These are phyloP conservation scores for Pseudorasbora parva DNA, from an alignment of 2,113 vertebrate species.

Conservation along the genomic window DNA sequence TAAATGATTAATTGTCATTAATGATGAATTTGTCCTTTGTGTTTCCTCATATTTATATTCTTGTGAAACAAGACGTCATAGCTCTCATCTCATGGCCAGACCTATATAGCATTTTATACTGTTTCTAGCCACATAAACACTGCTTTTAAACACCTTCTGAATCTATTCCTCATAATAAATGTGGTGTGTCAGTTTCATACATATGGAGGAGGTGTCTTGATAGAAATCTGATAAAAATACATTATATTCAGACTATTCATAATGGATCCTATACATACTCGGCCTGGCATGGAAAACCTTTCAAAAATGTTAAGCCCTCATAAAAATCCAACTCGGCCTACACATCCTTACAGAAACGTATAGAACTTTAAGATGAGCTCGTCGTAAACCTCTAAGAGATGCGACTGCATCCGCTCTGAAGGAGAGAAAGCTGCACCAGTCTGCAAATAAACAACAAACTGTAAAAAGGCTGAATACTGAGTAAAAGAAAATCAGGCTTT, in stretches of 20 bases:
- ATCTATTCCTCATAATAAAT: slow-evolving; percentile 1
- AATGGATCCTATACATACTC: background rate
- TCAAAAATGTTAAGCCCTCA: background rate
- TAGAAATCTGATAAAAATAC: background rate
- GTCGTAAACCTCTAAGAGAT: slow-evolving; percentile 26
- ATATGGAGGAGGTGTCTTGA: background rate
- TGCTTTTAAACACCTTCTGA: background rate
- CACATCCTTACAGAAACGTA: background rate
- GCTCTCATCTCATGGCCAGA: no score
- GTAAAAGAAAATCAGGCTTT: slow-evolving; percentile 84
- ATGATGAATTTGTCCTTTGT: no score
- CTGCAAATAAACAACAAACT: slow-evolving; percentile 80
- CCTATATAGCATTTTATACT: no score
- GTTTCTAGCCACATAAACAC: background rate
- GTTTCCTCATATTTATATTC: no score
- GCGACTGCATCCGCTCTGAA: background rate
- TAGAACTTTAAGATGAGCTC: slow-evolving; percentile 10
- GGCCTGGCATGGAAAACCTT: background rate
- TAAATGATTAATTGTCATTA: no score
- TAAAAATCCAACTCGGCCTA: background rate
- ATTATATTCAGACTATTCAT: slow-evolving; percentile 16
- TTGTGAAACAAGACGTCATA: no score
- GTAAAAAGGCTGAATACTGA: slow-evolving; percentile 74
- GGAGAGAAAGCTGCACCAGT: slow-evolving; percentile 42
- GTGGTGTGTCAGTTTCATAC: background rate